Conservation (phyloP, 1,140 invertebrate genomes). For the Drosophila equinoxialis region DNA sequence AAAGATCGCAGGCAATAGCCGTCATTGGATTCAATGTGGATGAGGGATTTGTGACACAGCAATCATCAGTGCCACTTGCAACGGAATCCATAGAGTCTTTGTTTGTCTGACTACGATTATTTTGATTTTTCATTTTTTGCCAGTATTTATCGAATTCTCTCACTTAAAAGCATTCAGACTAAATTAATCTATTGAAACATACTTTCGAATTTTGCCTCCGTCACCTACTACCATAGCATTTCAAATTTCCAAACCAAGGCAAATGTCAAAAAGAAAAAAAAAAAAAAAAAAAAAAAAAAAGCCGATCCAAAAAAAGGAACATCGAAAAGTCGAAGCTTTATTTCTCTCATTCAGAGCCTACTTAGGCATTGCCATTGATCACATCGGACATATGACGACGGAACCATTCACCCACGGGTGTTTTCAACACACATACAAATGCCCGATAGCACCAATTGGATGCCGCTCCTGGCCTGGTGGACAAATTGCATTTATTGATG, state of each 20-base stretch:
- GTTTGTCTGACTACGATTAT: slow-evolving; percentile 30
- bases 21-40: background rate
- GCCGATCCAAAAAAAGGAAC: too few species aligned
- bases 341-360: background rate
- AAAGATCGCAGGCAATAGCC: background rate
- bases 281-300: too few species aligned
- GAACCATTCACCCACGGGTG: slow-evolving; percentile 41
- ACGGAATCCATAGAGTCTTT: slow-evolving; percentile 39
- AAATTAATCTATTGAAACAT: slow-evolving; percentile 27
- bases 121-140: slow-evolving; percentile 47
- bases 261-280: too few species aligned
- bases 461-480: background rate
- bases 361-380: slow-evolving; percentile 45
- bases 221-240: slow-evolving; percentile 35
- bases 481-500: slow-evolving; percentile 31
- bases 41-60: background rate
- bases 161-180: slow-evolving; percentile 39
- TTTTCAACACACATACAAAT: slow-evolving; percentile 37
- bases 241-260: background rate
- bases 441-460: slow-evolving; percentile 32
- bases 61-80: slow-evolving; percentile 24
- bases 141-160: slow-evolving; percentile 28
- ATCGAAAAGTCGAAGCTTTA: background rate
- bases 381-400: slow-evolving; percentile 39
- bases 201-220: slow-evolving; percentile 57